These are phyloP conservation scores for Orthonychiurus folsomi DNA, from an alignment of 2,888 invertebrate genomes.

Conservation along the genomic window DNA sequence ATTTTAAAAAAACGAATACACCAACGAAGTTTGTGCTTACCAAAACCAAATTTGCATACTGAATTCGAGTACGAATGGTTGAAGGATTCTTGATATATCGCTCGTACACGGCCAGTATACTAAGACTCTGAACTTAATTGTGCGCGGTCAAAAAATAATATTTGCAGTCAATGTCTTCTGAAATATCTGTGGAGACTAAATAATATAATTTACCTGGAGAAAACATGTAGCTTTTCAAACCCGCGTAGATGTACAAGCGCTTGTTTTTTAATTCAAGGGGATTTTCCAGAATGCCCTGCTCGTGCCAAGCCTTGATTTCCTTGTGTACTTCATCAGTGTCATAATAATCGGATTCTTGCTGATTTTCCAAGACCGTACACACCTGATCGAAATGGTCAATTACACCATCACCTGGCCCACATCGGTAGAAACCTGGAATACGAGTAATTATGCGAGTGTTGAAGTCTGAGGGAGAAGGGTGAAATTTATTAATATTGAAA, in stretches of 20 bases:
- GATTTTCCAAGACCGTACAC: slow-evolving; percentile 27
- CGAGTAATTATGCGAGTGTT: too few species aligned
- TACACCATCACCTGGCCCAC: slow-evolving; percentile 31
- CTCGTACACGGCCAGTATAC: slow-evolving; percentile 21
- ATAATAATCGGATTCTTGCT: slow-evolving; percentile 17
- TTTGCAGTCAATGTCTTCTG: neutral
- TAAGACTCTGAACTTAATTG: slow-evolving; percentile 20
- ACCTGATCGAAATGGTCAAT: slow-evolving; percentile 32
- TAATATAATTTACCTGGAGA: slow-evolving; percentile 11
- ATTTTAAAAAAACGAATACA: neutral
- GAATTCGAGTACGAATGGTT: slow-evolving; percentile 17
- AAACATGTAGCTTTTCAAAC: slow-evolving; percentile 28
- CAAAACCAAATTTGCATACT: slow-evolving; percentile 17
- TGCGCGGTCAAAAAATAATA: neutral
- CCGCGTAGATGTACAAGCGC: slow-evolving; percentile 36
- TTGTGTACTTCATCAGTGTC: slow-evolving; percentile 25
- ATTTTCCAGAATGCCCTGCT: slow-evolving; percentile 29
- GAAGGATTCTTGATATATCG: slow-evolving; percentile 18
- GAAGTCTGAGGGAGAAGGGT: too few species aligned
- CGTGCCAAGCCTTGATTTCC: slow-evolving; percentile 29
- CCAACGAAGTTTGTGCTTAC: slow-evolving; percentile 18
- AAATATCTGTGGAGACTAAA: too few species aligned
- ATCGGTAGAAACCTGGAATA: slow-evolving; percentile 36
- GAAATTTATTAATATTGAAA: too few species aligned
- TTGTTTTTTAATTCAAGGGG: slow-evolving; percentile 31